Conservation (phyloP, 2,113 vertebrate genomes). For the Cnemophilus loriae region DNA sequence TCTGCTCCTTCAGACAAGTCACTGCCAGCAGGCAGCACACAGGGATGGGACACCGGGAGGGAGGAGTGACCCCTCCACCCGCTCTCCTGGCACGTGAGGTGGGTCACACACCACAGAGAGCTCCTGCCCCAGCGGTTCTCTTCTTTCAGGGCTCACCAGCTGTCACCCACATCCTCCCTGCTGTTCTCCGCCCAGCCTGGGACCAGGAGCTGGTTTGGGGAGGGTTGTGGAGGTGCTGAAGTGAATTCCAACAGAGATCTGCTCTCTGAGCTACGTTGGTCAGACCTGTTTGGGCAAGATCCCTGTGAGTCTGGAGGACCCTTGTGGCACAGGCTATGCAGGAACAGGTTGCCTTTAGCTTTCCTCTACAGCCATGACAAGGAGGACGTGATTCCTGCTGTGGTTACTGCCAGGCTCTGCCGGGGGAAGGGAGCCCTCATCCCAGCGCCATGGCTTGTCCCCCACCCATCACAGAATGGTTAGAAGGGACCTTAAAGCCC, state of each 20-base stretch:
- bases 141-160: not conserved
- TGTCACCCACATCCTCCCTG: not conserved
- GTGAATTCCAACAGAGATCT: not conserved
- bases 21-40: fast-evolving
- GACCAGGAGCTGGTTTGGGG: not conserved
- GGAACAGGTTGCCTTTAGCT: not conserved
- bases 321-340: not conserved
- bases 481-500: too few relatives aligned
- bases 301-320: not conserved
- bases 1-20: not conserved
- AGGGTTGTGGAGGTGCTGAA: too few relatives aligned
- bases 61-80: not conserved
- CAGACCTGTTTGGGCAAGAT: not conserved
- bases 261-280: not conserved
- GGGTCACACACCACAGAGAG: fast-evolving
- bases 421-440: too few relatives aligned
- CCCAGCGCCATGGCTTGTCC: too few relatives aligned
- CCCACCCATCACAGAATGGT: too few relatives aligned
- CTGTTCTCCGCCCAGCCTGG: not conserved
- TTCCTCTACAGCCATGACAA: not conserved
- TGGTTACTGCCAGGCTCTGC: not conserved
- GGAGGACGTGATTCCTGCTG: not conserved
- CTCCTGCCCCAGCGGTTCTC: fast-evolving
- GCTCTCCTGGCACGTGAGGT: fast-evolving
- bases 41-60: not conserved